Percentiles rank a stretch among this genome's conserved stretches.
Evolutionary conservation across 1,140 invertebrate species (phyloP).

Genomic region (Aphaenogaster floridana): DNA sequence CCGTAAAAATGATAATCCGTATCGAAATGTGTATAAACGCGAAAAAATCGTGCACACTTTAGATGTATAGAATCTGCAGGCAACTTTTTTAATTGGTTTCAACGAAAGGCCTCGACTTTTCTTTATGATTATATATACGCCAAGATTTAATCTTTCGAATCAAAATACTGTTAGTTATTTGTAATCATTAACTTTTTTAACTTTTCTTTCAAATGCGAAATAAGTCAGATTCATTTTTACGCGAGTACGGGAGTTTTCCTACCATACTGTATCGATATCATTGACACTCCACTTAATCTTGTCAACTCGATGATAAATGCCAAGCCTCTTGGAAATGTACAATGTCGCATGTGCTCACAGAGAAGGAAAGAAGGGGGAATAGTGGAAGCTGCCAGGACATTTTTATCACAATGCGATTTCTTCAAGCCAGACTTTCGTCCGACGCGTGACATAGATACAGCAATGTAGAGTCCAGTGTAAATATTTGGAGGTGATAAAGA

Average conservation of each 20-base stretch:
- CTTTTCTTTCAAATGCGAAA: background rate
- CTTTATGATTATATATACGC: background rate
- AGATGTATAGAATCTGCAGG: background rate
- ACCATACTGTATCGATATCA: slow-evolving; percentile 26
- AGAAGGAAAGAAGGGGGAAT: background rate
- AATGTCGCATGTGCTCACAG: slow-evolving; percentile 22
- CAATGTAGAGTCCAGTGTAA: slow-evolving; percentile 28
- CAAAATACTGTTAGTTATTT: background rate
- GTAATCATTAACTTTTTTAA: slow-evolving; percentile 5
- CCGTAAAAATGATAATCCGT: background rate
- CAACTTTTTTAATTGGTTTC: background rate
- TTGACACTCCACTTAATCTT: slow-evolving; percentile 48
- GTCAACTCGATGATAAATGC: slow-evolving; percentile 47
- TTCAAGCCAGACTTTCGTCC: slow-evolving; percentile 46
- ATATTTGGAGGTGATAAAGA: slow-evolving; percentile 40
- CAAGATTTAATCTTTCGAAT: background rate
- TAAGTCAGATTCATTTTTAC: background rate
- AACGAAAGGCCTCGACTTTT: background rate
- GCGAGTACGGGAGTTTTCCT: background rate
- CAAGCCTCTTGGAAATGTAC: slow-evolving; percentile 29
- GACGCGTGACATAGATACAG: slow-evolving; percentile 31
- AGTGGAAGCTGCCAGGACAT: slow-evolving; percentile 53
- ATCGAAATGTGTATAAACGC: background rate
- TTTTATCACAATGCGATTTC: slow-evolving; percentile 46
- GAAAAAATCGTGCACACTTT: background rate